Evolutionary conservation across 2,797 vertebrate genomes (phyloP).

Genomic region (Gobionotothen gibberifrons): DNA sequence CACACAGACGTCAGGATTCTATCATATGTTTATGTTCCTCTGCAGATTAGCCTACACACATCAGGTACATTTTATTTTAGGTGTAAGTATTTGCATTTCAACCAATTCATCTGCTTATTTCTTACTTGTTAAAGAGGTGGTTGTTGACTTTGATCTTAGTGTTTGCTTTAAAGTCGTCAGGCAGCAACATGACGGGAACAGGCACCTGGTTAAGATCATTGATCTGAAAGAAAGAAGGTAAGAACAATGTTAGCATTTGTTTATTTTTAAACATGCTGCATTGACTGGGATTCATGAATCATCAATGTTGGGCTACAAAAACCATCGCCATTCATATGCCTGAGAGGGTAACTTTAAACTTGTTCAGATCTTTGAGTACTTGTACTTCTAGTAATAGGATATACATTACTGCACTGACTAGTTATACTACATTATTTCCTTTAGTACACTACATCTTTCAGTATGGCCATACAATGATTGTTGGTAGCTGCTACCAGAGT

Average conservation of each 20-base stretch:
- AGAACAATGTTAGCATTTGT: too few relatives aligned
- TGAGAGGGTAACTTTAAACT: too few relatives aligned
- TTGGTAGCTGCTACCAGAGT: neutral
- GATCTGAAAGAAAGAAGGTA: conserved; percentile 80
- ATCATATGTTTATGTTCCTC: neutral
- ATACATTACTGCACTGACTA: neutral
- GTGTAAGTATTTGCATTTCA: neutral
- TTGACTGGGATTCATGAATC: too few relatives aligned
- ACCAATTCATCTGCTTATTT: fast-evolving
- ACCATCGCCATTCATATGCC: too few relatives aligned
- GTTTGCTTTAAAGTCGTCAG: conserved; percentile 96
- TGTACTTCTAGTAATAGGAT: neutral
- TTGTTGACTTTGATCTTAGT: conserved; percentile 98
- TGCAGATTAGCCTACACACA: neutral
- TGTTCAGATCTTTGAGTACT: neutral
- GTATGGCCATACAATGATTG: neutral
- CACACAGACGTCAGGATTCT: neutral
- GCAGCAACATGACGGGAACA: conserved; percentile 93
- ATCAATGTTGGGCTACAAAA: neutral
- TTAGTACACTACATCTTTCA: neutral
- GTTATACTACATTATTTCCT: neutral
- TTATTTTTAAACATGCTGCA: too few relatives aligned
- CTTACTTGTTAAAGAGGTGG: conserved; percentile 95
- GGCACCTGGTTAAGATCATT: conserved; percentile 95
- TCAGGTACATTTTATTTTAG: neutral